Base-by-base conservation (phyloP, 2,797 vertebrate genomes). In the Coendou prehensilis region DNA sequence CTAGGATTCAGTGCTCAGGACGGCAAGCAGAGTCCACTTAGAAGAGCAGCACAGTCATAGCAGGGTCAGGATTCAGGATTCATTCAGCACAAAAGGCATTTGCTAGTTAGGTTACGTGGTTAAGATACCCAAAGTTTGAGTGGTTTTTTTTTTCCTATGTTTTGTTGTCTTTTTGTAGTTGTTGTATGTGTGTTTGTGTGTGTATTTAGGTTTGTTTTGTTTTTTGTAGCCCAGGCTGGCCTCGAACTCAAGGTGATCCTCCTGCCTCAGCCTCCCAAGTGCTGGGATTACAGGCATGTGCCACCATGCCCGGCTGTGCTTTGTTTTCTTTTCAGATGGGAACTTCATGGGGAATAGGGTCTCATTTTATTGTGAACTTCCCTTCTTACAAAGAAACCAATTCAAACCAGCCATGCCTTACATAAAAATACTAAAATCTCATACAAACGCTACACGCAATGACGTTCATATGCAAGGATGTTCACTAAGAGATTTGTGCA, bases 351-450 rank as follows among this genome's bases (percentile, higher is more conserved):
- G 69, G 50, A 94, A 93, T 7, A 5, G 59, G 85, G 37, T 63
- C 33, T 83, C 26, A 9, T 54, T 94, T 92, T 95, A 81, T 57
- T 80, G 41, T 61, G 57, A 63, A 84, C 63, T 69, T 87, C 79
- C 26, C 87, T 86, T 84, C 57, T 94, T 79, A 75, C 4, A 94
- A 86, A 67, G 64, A 97, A 93, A 94, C 47, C 59, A 85, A 91
- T 93, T 94, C 90, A 92, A 95, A 94, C 79, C 57, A 76, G 33
- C 59, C 59, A n/a, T 89, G 69, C 87, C 41, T 94, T 96, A 82
- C 52, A 41, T 95, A 93, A 95, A 96, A 96, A 91, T 93, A 96
- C 63, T 80, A 93, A 96, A 88, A 83, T 89, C 79, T 71, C 85
- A 79, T 59, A 95, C 52, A 96, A 94, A 91, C 26, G n/a, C 91